Evolutionary conservation across 2,797 vertebrate species (phyloP).

Genomic region (Apogon talboti): DNA sequence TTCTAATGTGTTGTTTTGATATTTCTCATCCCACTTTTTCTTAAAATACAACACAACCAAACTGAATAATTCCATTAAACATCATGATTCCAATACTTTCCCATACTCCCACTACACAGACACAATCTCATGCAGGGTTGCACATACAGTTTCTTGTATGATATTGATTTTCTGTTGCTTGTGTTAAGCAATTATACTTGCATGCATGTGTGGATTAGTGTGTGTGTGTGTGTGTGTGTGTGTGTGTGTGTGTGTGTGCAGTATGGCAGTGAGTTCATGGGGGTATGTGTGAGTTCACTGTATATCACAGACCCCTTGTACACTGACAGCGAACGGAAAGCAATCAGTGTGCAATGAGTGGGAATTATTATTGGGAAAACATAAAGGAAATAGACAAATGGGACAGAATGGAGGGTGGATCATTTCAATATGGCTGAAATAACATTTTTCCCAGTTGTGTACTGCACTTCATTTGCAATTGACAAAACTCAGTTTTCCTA

Average conservation of each 20-base stretch:
- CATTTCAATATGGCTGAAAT: background rate
- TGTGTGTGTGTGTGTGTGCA: constrained; percentile 9
- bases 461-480: background rate
- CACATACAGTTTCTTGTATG: constrained; percentile 4
- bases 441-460: background rate
- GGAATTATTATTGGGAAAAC: constrained; percentile 8
- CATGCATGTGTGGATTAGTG: constrained; percentile 5
- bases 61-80: no score
- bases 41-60: no score
- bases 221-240: no score
- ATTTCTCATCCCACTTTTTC: no score
- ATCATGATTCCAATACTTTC: no score
- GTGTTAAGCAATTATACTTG: constrained; percentile 15
- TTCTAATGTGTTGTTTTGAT: no score
- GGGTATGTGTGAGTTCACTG: background rate
- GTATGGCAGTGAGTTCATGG: no score
- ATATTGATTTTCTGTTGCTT: constrained; percentile 36
- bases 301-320: background rate
- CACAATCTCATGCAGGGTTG: constrained; percentile 4
- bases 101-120: background rate
- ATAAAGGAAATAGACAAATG: background rate
- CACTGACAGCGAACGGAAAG: constrained; percentile 24
- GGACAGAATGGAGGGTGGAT: background rate
- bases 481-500: no score
- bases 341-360: constrained; percentile 41